A percentile compares a stretch with the other conserved stretches of the same genome.
Conservation (phyloP, 2,113 vertebrate genomes). For the Danionella cerebrum region DNA sequence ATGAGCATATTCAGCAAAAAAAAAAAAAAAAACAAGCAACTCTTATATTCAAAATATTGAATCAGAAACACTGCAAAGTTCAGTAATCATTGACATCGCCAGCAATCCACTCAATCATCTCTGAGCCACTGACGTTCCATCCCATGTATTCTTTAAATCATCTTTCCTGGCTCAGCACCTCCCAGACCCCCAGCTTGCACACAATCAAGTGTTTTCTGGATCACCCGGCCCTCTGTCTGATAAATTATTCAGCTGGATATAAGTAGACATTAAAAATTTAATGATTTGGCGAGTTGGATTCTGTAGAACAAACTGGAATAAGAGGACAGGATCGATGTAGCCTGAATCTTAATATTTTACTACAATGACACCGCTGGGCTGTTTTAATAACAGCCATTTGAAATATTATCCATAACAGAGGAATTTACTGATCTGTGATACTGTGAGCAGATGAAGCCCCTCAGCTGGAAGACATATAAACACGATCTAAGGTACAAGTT, state of each 20-base stretch:
- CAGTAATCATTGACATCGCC: neutral
- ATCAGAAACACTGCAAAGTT: neutral
- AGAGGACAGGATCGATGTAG: slow-evolving; percentile 24
- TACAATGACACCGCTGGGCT: slow-evolving; percentile 3
- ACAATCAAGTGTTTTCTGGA: slow-evolving; percentile 30
- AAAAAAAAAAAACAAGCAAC: too few relatives aligned
- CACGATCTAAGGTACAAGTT: slow-evolving; percentile 6
- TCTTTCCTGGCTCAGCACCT: slow-evolving; percentile 3
- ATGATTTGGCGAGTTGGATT: slow-evolving; percentile 27
- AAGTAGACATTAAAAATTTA: slow-evolving; percentile 35
- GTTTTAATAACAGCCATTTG: slow-evolving; percentile 31
- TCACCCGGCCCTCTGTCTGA: slow-evolving; percentile 6
- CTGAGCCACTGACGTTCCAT: neutral
- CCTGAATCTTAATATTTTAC: slow-evolving; percentile 36
- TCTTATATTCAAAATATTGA: too few relatives aligned
- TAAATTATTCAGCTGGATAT: slow-evolving; percentile 38
- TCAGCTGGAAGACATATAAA: neutral
- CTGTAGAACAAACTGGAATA: slow-evolving; percentile 34
- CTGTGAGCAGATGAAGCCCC: slow-evolving; percentile 10
- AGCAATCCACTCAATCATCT: neutral
- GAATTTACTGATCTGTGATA: slow-evolving; percentile 27
- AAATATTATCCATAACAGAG: neutral
- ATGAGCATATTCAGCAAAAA: too few relatives aligned
- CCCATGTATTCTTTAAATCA: slow-evolving; percentile 9
- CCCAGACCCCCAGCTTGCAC: slow-evolving; percentile 10